phyloP scores from a whole-genome alignment of 2,888 invertebrate genomes.

The Tipula confusa region DNA sequence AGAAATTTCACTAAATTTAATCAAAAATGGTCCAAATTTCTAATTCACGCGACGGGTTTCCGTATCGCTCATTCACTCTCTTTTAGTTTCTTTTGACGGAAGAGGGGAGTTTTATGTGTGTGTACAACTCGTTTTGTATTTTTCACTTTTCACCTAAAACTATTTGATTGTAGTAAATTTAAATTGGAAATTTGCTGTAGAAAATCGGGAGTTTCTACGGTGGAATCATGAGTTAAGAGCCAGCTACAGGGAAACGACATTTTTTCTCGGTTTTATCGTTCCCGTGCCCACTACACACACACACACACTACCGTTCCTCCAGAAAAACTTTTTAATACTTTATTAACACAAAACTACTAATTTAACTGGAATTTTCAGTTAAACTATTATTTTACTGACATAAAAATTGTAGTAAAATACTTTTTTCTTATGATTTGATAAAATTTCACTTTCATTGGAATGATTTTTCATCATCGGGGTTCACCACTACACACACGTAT shows the following conservation, averaged over 20 bases:
- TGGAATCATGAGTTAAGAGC: neutral
- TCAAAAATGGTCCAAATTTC: neutral
- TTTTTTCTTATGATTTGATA: neutral
- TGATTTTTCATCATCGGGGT: constrained; percentile 12
- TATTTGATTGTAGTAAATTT: neutral
- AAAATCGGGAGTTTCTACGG: neutral
- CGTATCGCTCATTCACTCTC: neutral
- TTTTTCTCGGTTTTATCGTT: neutral
- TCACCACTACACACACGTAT: neutral
- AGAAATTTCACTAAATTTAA: neutral
- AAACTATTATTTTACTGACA: neutral
- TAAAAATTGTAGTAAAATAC: neutral
- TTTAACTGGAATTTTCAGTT: neutral
- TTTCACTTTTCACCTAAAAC: neutral
- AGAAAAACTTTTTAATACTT: neutral
- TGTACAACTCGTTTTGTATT: neutral
- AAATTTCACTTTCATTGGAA: constrained; percentile 25
- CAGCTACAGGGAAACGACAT: neutral
- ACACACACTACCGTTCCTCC: neutral
- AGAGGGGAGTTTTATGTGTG: neutral
- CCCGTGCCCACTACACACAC: neutral
- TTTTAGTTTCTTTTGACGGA: neutral
- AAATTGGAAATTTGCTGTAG: neutral
- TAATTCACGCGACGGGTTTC: neutral
- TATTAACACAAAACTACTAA: neutral